These are phyloP conservation scores for Oligia strigilis DNA, from an alignment of 2,888 invertebrate species.

Conservation along the genomic window DNA sequence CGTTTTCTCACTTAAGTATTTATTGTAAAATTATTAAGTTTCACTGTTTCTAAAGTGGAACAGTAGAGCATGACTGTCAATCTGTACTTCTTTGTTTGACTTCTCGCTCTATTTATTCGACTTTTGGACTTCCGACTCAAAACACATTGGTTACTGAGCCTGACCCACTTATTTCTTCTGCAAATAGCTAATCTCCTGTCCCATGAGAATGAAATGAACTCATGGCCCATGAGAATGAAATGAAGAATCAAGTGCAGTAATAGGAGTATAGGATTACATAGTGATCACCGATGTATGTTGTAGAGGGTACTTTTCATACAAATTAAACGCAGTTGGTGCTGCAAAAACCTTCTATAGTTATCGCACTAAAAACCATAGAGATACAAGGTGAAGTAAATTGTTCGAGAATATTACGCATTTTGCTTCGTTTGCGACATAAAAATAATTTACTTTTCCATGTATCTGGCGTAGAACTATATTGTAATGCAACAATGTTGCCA, in stretches of 20 bases:
- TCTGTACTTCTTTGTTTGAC: constrained; percentile 25
- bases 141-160: neutral
- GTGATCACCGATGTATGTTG: neutral
- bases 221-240: neutral
- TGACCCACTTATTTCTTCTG: neutral
- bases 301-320: neutral
- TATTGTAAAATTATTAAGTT: constrained; percentile 22
- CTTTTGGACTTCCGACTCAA: neutral
- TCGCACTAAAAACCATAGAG: constrained; percentile 11
- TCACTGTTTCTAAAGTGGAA: constrained; percentile 28
- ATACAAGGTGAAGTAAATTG: constrained; percentile 39
- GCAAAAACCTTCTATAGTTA: constrained; percentile 1
- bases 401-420: constrained; percentile 27
- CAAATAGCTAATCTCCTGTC: neutral
- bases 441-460: constrained; percentile 45
- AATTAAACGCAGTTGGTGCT: neutral
- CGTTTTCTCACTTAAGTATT: constrained; percentile 6
- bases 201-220: neutral
- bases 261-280: neutral
- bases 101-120: constrained; percentile 37
- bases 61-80: constrained; percentile 29
- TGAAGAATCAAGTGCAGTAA: neutral
- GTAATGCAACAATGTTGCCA: constrained; percentile 53
- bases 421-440: constrained; percentile 33
- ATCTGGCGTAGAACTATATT: constrained; percentile 45